A percentile compares a stretch with the other conserved stretches of the same genome.
Evolutionary conservation across 2,888 invertebrate species (phyloP).

Genomic region (Lepidonotus clava): DNA sequence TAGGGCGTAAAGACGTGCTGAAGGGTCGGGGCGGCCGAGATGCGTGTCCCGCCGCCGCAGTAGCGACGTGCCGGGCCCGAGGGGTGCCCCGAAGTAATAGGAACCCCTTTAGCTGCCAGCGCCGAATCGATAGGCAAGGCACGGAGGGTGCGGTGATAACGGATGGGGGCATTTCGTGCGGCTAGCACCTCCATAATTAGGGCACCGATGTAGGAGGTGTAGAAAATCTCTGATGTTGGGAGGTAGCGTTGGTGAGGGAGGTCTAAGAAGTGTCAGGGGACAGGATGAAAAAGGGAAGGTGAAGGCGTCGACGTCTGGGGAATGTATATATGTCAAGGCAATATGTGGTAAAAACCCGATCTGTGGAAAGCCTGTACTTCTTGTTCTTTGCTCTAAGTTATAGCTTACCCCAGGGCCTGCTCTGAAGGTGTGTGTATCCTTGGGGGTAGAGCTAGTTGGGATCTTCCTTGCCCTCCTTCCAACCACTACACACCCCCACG

Average conservation of each 20-base stretch:
- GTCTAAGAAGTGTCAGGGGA: no score
- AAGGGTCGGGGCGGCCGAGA: not conserved
- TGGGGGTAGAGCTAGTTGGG: no score
- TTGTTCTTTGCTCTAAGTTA: no score
- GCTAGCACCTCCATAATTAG: conserved; percentile 26
- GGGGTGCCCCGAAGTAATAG: not conserved
- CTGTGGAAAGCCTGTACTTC: no score
- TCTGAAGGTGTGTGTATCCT: no score
- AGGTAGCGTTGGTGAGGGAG: no score
- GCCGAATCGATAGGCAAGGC: not conserved
- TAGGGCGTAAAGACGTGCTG: not conserved
- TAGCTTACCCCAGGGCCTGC: no score
- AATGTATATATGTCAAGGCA: no score
- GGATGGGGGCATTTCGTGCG: conserved; percentile 15
- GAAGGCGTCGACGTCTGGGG: no score
- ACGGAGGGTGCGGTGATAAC: not conserved
- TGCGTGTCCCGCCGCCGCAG: not conserved
- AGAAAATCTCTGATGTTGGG: no score
- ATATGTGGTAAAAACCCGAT: no score
- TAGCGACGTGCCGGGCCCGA: not conserved
- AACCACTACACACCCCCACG: not conserved
- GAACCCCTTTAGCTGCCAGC: not conserved
- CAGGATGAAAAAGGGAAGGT: no score
- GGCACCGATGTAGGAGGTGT: not conserved
- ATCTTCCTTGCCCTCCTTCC: not conserved